Percentiles rank a stretch among this genome's conserved stretches.
Evolutionary conservation across 2,113 vertebrate genomes (phyloP).

Genomic region (Cephalopterus ornatus): DNA sequence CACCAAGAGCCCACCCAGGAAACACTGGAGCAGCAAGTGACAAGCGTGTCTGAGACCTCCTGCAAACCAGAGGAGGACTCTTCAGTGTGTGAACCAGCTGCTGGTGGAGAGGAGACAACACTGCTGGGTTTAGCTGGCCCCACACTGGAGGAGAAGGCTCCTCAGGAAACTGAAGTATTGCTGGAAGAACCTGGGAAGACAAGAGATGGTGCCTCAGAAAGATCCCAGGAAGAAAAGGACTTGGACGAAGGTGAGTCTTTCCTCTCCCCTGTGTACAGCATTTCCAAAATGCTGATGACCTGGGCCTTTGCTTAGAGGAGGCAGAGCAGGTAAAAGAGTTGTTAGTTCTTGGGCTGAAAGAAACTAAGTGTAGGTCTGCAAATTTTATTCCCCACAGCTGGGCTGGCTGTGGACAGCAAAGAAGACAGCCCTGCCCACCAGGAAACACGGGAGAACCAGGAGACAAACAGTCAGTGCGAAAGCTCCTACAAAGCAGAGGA

Average conservation of each 20-base stretch:
- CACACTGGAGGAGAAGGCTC: background rate
- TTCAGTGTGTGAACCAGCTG: background rate
- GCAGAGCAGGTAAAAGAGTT: background rate
- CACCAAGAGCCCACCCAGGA: background rate
- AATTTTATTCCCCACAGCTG: slow-evolving; percentile 57
- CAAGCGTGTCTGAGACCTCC: background rate
- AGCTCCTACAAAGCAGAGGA: background rate
- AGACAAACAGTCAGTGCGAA: background rate
- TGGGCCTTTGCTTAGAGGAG: background rate
- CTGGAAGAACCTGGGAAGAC: background rate
- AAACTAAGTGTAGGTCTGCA: background rate
- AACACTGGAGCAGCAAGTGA: background rate
- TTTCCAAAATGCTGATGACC: background rate
- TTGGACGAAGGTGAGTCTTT: slow-evolving; percentile 1
- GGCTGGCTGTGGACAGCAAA: background rate
- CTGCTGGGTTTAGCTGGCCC: background rate
- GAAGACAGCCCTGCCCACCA: background rate
- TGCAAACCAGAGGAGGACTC: background rate
- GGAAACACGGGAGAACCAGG: background rate
- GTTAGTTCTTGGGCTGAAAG: background rate
- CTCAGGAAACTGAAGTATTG: background rate
- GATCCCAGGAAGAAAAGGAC: background rate
- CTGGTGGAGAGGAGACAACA: background rate
- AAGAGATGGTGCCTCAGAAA: background rate
- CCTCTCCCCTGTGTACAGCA: too few relatives aligned